Base-by-base conservation (phyloP, 2,113 vertebrate genomes). In the Scomber colias region DNA sequence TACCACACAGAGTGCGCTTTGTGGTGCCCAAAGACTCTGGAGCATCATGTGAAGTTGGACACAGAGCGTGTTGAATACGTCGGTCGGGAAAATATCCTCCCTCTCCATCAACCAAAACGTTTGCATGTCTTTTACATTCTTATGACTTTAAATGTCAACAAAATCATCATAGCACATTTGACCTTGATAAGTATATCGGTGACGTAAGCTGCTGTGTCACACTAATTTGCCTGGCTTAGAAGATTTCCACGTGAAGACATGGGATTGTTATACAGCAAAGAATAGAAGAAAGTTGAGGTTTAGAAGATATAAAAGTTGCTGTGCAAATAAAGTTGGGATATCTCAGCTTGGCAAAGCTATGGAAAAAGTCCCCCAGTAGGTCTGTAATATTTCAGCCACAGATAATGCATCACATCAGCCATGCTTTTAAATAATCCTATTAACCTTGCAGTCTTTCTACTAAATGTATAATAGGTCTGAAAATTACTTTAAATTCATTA, bases 1-100 rank as follows among this genome's bases (percentile, higher is more conserved):
- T 13, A 6, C 27, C 53, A 67, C 85, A 94, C 92, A 94, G 89
- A 88, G 92, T 86, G 71, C 0, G 87, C 93, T 92, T 94, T 94
- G 92, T 94, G 65, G 85, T 11, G 68, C 84, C 76, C 45, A 3
- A 59, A 24, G 78, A 72, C 78, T 62, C 74, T 17, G 64, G 55
- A 81, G 82, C 89, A 80, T 91, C 84, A 90, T 89, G 90, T 76
- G 86, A 87, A 92, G 70, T 40, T 48, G 55, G 77, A 85, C 70
- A 61, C 51, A 54, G 75, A 88, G 73, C 79, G 75, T 85, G 87
- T 81, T 86, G 82, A 91, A 92, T 83, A 78, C 51, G 75, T 69
- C 16, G 19, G 49, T 3, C 6, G 2, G 11, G 30, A 49, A 77
- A 81, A 80, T 61, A 65, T 88, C 62, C 62, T 69, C 80, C 81